Conservation (phyloP, 2,797 vertebrate species). For the Falco naumanni region DNA sequence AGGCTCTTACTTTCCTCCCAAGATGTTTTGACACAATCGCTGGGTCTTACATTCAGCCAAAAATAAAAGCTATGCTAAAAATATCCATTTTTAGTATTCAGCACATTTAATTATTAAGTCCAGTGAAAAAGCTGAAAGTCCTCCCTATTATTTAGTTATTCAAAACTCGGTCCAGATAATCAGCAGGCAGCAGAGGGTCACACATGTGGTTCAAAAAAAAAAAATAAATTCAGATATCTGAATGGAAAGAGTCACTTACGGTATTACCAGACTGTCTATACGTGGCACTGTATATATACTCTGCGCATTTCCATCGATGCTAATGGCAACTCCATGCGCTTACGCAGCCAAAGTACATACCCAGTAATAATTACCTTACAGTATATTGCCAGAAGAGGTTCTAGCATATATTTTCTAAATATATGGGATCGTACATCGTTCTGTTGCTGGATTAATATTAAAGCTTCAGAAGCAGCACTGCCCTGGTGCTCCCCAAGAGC, state of each 20-base stretch:
- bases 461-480: not conserved
- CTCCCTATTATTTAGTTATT: not conserved
- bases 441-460: not conserved
- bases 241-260: not conserved
- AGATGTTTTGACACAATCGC: not conserved
- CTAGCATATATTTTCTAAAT: not conserved
- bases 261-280: not conserved
- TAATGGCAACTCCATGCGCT: not conserved
- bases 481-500: not conserved
- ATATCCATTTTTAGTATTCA: not conserved
- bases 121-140: not conserved
- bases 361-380: not conserved
- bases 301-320: not conserved
- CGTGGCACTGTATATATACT: not conserved
- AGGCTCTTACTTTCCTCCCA: not conserved
- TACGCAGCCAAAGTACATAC: not conserved
- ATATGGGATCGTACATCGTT: not conserved
- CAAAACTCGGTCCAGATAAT: not conserved
- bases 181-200: not conserved
- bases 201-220: rapidly evolving
- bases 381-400: not conserved
- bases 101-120: not conserved
- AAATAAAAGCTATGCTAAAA: not conserved
- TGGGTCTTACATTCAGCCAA: not conserved
- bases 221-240: not conserved